phyloP scores from a whole-genome alignment of 2,113 vertebrate genomes.

The Felis chaus region DNA sequence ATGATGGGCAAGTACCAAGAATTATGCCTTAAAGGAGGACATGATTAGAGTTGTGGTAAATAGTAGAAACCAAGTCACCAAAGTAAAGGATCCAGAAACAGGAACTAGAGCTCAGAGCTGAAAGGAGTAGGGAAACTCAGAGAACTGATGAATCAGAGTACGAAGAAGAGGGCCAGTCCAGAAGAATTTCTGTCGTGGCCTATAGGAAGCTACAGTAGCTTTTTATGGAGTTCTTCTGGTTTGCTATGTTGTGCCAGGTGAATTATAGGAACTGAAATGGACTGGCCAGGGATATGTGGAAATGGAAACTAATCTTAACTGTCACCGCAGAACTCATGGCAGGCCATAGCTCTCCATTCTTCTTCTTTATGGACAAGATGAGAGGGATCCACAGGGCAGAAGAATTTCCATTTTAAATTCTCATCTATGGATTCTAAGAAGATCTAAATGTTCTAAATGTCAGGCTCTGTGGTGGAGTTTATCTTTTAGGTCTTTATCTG shows the following conservation, averaged over 20 bases:
- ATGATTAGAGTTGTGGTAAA: background rate
- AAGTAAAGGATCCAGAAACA: background rate
- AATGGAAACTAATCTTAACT: background rate
- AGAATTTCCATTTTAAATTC: background rate
- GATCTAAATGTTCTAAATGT: background rate
- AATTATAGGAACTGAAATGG: background rate
- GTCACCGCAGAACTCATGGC: background rate
- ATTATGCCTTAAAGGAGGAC: background rate
- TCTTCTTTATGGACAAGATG: background rate
- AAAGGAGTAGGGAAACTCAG: background rate
- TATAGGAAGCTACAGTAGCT: background rate
- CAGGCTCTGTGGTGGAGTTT: background rate
- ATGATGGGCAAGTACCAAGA: background rate
- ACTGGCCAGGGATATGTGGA: background rate
- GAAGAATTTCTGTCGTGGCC: background rate
- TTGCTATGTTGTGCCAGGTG: background rate
- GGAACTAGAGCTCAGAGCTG: background rate
- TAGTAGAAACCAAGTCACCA: background rate
- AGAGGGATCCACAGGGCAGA: background rate
- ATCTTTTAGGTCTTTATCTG: background rate
- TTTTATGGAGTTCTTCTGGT: background rate
- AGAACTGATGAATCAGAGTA: background rate
- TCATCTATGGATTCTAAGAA: background rate
- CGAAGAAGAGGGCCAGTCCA: background rate
- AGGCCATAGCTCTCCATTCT: background rate